Evolutionary conservation across 2,888 invertebrate genomes (phyloP), one percentile per base, ranked within the genome.

Genomic region (Eristalinus aeneus): DNA sequence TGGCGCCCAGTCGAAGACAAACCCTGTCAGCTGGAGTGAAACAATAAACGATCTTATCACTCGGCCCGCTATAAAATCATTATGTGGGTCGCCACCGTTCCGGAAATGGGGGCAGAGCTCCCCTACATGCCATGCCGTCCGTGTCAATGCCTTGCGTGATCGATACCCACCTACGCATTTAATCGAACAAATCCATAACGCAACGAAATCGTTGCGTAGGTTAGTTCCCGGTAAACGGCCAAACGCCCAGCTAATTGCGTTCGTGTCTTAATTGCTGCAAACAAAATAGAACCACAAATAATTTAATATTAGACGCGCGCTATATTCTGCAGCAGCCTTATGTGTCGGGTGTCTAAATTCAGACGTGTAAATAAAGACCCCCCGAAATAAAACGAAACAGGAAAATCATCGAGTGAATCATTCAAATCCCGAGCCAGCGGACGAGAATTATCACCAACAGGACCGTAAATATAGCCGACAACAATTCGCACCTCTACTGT

Each of bases 391-490:
- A 22, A 22, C 12, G 31, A 16, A 65, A 65, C 63, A 27, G 46
- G 63, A 78, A 68, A 68, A 39, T 23, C 46, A 79, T 67, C 67
- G 27, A 79, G 54, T 84, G 71, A 84, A 65, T 84, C 74, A 79
- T 79, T 84, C 74, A 61, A 69, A 22, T 32, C 58, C 60, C 23
- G 39, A 60, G 69, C 23, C 20, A 54, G 27, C 6, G 71, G 27
- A 54, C 63, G 58, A 65, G 61, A 54, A 60, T 72, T 73, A 84
- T 74, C 61, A 68, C 67, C 74, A 64, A 69, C 64, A 65, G 53
- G 60, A 64, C 79, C 56, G 53, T 74, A 79, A 79, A 79, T 84
- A 79, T 74, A 71, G 32, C 39, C 54, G 39, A 75, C 60, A 68
- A 32, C 73, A 63, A 46, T 31, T 32, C 39, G 11, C 23, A 20